Percentiles rank a stretch among this genome's conserved stretches.
Evolutionary conservation across 2,888 invertebrate species (phyloP).

Genomic region (Cryptus viduatorius): DNA sequence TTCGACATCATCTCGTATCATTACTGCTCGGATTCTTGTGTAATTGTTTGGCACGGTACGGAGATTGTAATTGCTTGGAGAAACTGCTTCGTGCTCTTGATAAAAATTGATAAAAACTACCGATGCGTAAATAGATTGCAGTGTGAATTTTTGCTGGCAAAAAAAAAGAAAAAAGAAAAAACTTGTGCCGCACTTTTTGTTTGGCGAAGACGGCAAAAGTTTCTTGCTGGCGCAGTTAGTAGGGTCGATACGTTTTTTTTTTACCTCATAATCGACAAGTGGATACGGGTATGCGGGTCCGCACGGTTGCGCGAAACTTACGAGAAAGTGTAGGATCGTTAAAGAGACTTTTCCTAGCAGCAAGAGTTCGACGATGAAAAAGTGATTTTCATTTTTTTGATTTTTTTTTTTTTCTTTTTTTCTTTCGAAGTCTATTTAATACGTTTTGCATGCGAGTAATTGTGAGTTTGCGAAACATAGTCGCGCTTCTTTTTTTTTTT

Average conservation of each 20-base stretch:
- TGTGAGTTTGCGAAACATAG: not conserved
- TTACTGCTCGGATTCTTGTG: constrained; percentile 8
- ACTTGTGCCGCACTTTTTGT: constrained; percentile 29
- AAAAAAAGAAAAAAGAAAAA: constrained; percentile 15
- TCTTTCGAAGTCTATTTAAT: not conserved
- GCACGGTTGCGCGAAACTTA: constrained; percentile 15
- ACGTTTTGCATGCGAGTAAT: not conserved
- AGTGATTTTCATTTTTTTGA: constrained; percentile 18
- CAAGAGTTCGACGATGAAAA: constrained; percentile 9
- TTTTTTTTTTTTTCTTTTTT: too few relatives aligned
- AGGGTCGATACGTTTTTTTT: constrained; percentile 15
- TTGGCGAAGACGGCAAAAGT: not conserved
- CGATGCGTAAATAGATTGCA: not conserved
- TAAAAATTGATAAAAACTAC: not conserved
- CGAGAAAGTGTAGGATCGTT: constrained; percentile 29
- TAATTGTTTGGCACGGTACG: constrained; percentile 6
- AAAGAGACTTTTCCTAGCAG: constrained; percentile 3
- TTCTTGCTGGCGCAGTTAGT: not conserved
- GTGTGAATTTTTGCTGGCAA: not conserved
- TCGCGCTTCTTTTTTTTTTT: too few relatives aligned
- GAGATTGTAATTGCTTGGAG: not conserved
- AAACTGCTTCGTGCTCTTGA: not conserved
- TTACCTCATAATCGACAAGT: constrained; percentile 32
- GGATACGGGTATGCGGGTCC: constrained; percentile 54
- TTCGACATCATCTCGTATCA: constrained; percentile 20